Evolutionary conservation across 2,797 vertebrate species (phyloP).

Genomic region (Tiaroga cobitis): DNA sequence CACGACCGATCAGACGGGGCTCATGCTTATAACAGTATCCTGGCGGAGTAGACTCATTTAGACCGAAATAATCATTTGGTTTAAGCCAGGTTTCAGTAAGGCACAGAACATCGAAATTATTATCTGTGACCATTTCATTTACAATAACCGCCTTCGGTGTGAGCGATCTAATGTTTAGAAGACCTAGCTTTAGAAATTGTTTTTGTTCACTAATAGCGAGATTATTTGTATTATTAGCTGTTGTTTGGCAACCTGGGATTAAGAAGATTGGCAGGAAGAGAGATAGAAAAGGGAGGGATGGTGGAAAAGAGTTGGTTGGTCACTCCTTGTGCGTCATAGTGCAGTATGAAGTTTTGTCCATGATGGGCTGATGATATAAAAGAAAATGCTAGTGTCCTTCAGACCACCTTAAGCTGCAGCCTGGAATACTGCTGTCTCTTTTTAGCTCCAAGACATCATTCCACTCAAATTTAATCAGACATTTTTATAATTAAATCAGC

Average conservation of each 20-base stretch:
- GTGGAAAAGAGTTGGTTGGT: constrained; percentile 28
- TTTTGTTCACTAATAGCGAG: too few relatives aligned
- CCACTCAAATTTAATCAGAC: constrained; percentile 16
- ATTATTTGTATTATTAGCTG: too few relatives aligned
- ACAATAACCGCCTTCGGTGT: too few relatives aligned
- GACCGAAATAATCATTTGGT: too few relatives aligned
- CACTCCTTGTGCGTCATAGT: constrained; percentile 1
- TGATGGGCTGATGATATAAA: neutral
- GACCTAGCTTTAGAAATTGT: too few relatives aligned
- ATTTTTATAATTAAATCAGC: neutral
- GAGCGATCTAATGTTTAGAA: too few relatives aligned
- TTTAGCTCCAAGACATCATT: constrained; percentile 4
- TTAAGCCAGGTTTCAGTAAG: too few relatives aligned
- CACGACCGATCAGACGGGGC: too few relatives aligned
- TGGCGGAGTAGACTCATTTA: too few relatives aligned
- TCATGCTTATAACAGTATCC: too few relatives aligned
- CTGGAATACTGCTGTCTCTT: neutral
- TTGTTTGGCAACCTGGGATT: constrained; percentile 62
- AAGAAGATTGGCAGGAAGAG: constrained; percentile 47
- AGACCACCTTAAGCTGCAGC: neutral
- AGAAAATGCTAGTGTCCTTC: neutral
- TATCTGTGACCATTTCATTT: too few relatives aligned
- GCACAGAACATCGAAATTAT: too few relatives aligned
- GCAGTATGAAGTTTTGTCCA: constrained; percentile 11
- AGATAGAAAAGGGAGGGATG: constrained; percentile 29